These are phyloP conservation scores for Thamnophis sirtalis DNA, from an alignment of 2,113 vertebrate species.

Conservation along the genomic window DNA sequence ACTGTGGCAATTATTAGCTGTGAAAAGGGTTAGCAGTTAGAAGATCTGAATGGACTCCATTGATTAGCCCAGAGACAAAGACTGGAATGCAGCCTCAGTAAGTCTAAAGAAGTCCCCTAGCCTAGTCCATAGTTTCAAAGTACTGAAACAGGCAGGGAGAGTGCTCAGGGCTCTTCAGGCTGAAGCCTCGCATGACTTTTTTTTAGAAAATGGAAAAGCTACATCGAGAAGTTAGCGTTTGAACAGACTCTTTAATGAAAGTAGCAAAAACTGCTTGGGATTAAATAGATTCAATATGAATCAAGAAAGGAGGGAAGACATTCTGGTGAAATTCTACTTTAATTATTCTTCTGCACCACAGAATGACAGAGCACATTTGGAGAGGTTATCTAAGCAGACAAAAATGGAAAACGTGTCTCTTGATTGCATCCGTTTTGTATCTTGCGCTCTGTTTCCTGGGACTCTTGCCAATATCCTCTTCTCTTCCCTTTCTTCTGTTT, in stretches of 20 bases:
- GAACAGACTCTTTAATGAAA: neutral
- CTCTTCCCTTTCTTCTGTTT: constrained; percentile 34
- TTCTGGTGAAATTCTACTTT: constrained; percentile 13
- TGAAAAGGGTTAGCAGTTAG: neutral
- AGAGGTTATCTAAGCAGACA: constrained; percentile 5
- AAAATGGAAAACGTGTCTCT: constrained; percentile 23
- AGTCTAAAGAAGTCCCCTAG: neutral
- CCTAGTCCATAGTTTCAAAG: neutral
- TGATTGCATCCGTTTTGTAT: constrained; percentile 24
- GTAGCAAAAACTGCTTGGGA: neutral
- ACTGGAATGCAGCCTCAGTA: neutral
- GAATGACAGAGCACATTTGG: constrained; percentile 9
- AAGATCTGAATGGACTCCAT: neutral
- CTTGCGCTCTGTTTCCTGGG: constrained; percentile 33
- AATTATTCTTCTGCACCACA: neutral
- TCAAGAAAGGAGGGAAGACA: constrained; percentile 11
- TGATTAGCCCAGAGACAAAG: neutral
- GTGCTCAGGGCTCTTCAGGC: neutral
- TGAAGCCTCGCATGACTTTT: neutral
- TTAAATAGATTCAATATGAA: neutral
- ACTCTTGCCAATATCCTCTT: constrained; percentile 40
- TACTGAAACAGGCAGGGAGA: neutral
- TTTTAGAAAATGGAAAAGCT: neutral
- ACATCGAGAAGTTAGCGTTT: neutral
- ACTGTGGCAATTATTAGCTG: neutral